A percentile compares a stretch with the other conserved stretches of the same genome.
Evolutionary conservation across 2,888 invertebrate species (phyloP).

Genomic region (Corbicula japonica): DNA sequence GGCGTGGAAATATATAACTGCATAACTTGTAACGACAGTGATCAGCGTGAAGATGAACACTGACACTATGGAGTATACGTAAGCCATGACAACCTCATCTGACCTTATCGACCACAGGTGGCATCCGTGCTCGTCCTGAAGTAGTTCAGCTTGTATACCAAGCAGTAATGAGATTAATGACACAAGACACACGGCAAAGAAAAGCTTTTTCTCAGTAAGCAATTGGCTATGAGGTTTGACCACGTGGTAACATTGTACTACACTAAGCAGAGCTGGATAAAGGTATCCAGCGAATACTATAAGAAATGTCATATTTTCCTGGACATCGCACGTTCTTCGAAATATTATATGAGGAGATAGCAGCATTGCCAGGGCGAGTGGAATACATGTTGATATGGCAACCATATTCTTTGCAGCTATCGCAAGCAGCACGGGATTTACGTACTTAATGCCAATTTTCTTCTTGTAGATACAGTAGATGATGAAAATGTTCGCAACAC

Average conservation of each 20-base stretch:
- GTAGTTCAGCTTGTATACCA: slow-evolving; percentile 22
- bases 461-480: slow-evolving; percentile 22
- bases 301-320: slow-evolving; percentile 41
- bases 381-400: slow-evolving; percentile 40
- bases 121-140: slow-evolving; percentile 35
- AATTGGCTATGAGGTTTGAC: slow-evolving; percentile 1
- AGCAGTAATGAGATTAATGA: slow-evolving; percentile 13
- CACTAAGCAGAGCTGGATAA: slow-evolving; percentile 33
- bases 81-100: slow-evolving; percentile 31
- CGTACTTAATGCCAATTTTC: slow-evolving; percentile 31
- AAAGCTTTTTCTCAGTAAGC: slow-evolving; percentile 14
- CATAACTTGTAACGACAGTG: slow-evolving; percentile 29
- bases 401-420: slow-evolving; percentile 36
- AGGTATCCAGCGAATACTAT: slow-evolving; percentile 39
- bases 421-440: slow-evolving; percentile 43
- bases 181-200: slow-evolving; percentile 8
- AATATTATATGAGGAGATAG: slow-evolving; percentile 15
- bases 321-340: slow-evolving; percentile 23
- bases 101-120: slow-evolving; percentile 41
- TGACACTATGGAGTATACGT: slow-evolving; percentile 29
- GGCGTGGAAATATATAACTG: slow-evolving; percentile 39
- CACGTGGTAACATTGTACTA: slow-evolving; percentile 42
- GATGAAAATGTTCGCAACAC: slow-evolving; percentile 34
- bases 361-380: slow-evolving; percentile 34
- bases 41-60: slow-evolving; percentile 10